Conservation (phyloP, 2,888 invertebrate species). For the Acanthoscelides obtectus region DNA sequence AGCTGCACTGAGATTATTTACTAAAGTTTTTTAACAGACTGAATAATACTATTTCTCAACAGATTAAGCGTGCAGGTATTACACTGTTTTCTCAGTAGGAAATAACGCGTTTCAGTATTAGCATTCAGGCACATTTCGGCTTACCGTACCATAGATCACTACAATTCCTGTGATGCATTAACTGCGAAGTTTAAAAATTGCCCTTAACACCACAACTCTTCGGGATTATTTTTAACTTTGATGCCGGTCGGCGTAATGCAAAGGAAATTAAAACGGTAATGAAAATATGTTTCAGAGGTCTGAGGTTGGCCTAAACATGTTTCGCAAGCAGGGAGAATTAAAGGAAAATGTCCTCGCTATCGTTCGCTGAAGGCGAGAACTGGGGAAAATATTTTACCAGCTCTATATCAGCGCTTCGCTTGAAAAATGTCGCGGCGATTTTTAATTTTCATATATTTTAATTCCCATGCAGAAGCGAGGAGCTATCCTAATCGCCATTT, state of each 20-base stretch:
- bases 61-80: too few relatives aligned
- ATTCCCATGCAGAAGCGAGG: neutral
- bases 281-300: slow-evolving; percentile 26
- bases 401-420: neutral
- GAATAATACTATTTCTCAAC: too few relatives aligned
- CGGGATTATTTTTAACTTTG: slow-evolving; percentile 33
- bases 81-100: too few relatives aligned
- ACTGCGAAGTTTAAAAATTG: neutral
- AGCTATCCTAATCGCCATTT: too few relatives aligned
- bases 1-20: too few relatives aligned
- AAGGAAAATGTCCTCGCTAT: neutral
- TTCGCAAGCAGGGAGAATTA: neutral
- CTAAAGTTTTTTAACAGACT: too few relatives aligned
- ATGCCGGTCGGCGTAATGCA: slow-evolving; percentile 27
- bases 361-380: neutral
- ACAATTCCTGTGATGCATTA: neutral
- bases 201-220: slow-evolving; percentile 15
- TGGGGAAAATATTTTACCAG: neutral
- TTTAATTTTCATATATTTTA: neutral
- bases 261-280: slow-evolving; percentile 34
- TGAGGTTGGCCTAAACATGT: neutral
- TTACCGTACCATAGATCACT: too few relatives aligned
- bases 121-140: too few relatives aligned
- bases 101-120: too few relatives aligned
- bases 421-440: neutral